A percentile compares a stretch with the other conserved stretches of the same genome.
Conservation (phyloP, 1,140 invertebrate genomes). For the Gryllus bimaculatus region DNA sequence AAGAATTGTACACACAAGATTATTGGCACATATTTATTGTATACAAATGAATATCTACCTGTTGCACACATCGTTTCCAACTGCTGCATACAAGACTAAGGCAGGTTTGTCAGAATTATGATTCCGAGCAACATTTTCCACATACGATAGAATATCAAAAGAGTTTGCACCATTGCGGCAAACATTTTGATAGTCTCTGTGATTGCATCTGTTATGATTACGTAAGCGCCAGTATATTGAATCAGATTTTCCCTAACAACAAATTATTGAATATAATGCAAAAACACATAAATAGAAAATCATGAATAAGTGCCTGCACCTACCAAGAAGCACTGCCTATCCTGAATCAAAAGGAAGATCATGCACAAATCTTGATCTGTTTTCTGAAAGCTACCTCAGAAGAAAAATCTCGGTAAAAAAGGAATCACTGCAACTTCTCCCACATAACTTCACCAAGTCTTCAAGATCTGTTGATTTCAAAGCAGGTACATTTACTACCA, state of each 20-base stretch:
- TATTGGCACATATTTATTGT: background rate
- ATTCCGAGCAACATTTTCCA: slow-evolving; percentile 32
- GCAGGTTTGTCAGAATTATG: slow-evolving; percentile 34
- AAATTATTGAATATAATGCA: background rate
- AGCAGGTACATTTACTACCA: background rate
- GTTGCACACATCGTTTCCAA: slow-evolving; percentile 46
- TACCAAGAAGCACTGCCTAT: too few species aligned
- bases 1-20: background rate
- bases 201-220: slow-evolving; percentile 38
- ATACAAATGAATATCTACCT: slow-evolving; percentile 29
- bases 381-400: background rate
- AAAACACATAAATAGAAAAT: background rate
- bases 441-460: background rate
- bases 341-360: too few species aligned
- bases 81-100: slow-evolving; percentile 37
- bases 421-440: background rate
- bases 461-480: too few species aligned
- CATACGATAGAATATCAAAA: slow-evolving; percentile 26
- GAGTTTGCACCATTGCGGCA: slow-evolving; percentile 38
- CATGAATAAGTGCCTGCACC: background rate
- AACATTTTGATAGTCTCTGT: slow-evolving; percentile 44
- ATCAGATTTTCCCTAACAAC: slow-evolving; percentile 27
- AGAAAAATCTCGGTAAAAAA: background rate
- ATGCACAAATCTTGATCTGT: too few species aligned
- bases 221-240: slow-evolving; percentile 28